Evolutionary conservation across 2,888 invertebrate species (phyloP).

Genomic region (Smittia aterrima): DNA sequence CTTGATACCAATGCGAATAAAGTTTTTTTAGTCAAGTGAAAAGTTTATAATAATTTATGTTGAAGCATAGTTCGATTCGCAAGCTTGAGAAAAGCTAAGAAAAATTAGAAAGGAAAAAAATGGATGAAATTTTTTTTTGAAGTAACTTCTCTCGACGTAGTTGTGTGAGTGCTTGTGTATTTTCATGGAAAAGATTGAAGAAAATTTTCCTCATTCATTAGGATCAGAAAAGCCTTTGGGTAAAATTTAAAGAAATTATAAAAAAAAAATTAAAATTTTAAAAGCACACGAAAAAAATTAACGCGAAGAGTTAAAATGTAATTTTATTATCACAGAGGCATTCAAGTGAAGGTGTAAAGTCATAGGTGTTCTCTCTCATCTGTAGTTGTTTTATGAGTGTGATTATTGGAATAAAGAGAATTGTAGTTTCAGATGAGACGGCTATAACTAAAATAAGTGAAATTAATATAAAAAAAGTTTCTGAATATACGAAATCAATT

Average conservation of each 20-base stretch:
- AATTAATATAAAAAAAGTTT: not conserved
- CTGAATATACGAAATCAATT: conserved; percentile 9
- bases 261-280: not conserved
- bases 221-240: not conserved
- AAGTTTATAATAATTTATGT: not conserved
- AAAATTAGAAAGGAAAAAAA: conserved; percentile 23
- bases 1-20: not conserved
- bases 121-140: conserved; percentile 21
- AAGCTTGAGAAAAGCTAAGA: not conserved
- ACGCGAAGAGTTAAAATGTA: too few species aligned
- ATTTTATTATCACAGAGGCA: not conserved
- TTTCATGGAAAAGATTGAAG: not conserved
- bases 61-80: not conserved
- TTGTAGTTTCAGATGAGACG: not conserved
- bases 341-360: conserved; percentile 14
- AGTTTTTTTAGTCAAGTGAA: not conserved
- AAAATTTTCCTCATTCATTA: not conserved
- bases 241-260: not conserved
- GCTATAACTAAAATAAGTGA: not conserved
- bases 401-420: not conserved
- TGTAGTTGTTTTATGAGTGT: not conserved
- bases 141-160: not conserved
- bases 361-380: conserved; percentile 3
- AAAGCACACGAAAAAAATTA: too few species aligned
- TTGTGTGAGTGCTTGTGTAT: conserved; percentile 24